These are phyloP conservation scores for Asteroscopus sphinx DNA, from an alignment of 2,888 invertebrate species.

Conservation along the genomic window DNA sequence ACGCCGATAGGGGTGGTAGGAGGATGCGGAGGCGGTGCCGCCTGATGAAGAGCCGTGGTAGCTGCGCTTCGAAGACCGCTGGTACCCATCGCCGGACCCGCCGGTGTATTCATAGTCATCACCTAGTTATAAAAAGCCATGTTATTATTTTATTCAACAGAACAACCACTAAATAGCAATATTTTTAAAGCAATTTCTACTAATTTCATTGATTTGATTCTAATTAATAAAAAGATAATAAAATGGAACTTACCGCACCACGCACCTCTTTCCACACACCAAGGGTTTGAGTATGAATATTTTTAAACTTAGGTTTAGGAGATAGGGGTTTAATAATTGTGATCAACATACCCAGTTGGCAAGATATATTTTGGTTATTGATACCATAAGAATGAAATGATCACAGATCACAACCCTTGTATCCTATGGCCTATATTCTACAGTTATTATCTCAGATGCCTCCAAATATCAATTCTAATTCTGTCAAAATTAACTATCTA, in stretches of 20 bases:
- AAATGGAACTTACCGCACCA: conserved; percentile 86
- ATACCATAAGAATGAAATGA: not conserved
- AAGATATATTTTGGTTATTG: not conserved
- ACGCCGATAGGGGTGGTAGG: conserved; percentile 88
- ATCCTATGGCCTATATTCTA: conserved; percentile 24
- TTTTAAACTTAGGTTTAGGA: conserved; percentile 39
- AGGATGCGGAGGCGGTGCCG: conserved; percentile 79
- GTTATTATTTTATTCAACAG: conserved; percentile 31
- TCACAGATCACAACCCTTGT: conserved; percentile 38
- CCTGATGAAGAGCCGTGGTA: conserved; percentile 78
- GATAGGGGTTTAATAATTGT: conserved; percentile 32
- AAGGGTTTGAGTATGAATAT: conserved; percentile 35
- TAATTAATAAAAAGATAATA: conserved; percentile 47
- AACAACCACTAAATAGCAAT: conserved; percentile 34
- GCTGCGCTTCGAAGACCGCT: conserved; percentile 83
- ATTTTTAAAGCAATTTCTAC: conserved; percentile 30
- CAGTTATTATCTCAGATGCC: conserved; percentile 51
- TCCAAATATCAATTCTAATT: conserved; percentile 56
- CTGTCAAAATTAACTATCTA: conserved; percentile 37
- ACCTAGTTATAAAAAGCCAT: conserved; percentile 65
- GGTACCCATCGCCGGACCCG: conserved; percentile 86
- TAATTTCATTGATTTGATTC: conserved; percentile 37
- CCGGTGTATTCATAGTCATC: conserved; percentile 88
- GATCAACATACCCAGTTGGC: conserved; percentile 6
- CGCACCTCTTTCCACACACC: conserved; percentile 78